Evolutionary conservation across 2,888 invertebrate species (phyloP).

Genomic region (Pecten maximus): DNA sequence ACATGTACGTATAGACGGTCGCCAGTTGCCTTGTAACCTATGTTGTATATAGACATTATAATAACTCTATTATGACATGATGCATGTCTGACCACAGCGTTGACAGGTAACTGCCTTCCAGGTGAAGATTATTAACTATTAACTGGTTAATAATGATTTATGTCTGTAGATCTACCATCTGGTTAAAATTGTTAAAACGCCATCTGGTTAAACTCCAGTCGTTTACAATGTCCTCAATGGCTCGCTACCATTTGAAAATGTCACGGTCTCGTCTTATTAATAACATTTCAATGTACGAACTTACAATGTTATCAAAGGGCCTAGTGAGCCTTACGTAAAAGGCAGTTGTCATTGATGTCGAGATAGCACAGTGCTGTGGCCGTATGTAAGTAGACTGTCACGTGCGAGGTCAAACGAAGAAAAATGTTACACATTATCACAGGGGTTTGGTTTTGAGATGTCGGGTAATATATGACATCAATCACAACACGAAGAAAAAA

Average conservation of each 20-base stretch:
- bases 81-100: slow-evolving; percentile 2
- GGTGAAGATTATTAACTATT: background rate
- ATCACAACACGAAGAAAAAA: background rate
- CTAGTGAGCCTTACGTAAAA: background rate
- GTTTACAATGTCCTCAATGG: background rate
- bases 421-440: background rate
- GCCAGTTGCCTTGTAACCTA: background rate
- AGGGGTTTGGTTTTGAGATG: no score
- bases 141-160: background rate
- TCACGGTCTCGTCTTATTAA: slow-evolving; percentile 2
- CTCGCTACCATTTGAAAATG: background rate
- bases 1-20: background rate
- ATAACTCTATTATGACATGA: background rate
- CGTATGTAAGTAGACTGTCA: slow-evolving; percentile 9
- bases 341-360: background rate
- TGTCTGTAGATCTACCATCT: background rate
- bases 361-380: background rate
- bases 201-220: background rate
- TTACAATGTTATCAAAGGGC: slow-evolving; percentile 15
- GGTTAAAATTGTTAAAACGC: background rate
- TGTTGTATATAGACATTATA: background rate
- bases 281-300: background rate
- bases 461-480: background rate
- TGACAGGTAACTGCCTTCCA: background rate
- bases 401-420: background rate